Evolutionary conservation across 1,140 invertebrate genomes (phyloP), one percentile per base, ranked within the genome.

Genomic region (Pararge aegeria): DNA sequence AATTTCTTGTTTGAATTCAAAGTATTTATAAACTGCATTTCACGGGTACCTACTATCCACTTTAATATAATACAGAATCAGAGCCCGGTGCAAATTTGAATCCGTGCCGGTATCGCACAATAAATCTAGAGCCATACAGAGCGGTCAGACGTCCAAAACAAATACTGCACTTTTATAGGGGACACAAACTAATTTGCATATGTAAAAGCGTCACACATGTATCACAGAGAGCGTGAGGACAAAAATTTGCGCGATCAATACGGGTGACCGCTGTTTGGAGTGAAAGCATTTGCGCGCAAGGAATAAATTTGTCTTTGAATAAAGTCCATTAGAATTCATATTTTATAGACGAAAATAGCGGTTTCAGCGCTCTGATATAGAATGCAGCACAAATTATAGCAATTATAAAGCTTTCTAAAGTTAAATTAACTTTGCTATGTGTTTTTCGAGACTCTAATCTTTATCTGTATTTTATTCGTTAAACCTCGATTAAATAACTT

Each of bases 161-260:
- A 86, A 83, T 78, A 79, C 65, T 62, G 67, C 71, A 78, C 66
- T 78, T 80, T 73, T 75, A 80, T 78, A 72, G 64, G 64, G 80
- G 81, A 79, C 68, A 77, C 68, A 72, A 68, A 79, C 73, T 78
- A 67, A 87, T 87, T 87, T 87, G 78, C 83, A 84, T 87, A 87
- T 78, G 79, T 77, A 77, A 80, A 77, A 80, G 61, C 61, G 70
- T 78, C 80, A 79, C 66, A 80, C 66, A 77, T 82, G 76, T 79
- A 75, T 70, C 74, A 66, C 57, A 37, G 61, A 57, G 66, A 52
- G 68, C 48, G 63, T 67, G 61, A 60, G 63, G 68, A 70, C 30
- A 56, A 56, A 62, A 62, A 62, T 52, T 52, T 24, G 48, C 49
- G 42, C 60, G 60, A 62, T 62, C 60, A 44, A 62, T 62, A 62